phyloP scores from a whole-genome alignment of 2,797 vertebrate species.

The Cirrhinus molitorella region DNA sequence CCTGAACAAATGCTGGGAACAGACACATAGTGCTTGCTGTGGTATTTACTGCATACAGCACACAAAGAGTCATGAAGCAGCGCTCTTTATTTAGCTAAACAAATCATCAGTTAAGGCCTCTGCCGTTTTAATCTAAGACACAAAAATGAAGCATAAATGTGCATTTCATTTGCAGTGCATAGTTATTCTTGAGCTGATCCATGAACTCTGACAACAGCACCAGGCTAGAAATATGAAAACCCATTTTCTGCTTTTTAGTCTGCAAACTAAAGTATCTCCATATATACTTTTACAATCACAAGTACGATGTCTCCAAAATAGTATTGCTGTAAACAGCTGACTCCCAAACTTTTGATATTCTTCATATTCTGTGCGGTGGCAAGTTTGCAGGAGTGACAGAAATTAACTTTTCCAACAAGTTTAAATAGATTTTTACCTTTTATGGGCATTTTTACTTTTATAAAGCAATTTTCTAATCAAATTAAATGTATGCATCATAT shows the following conservation, averaged over 20 bases:
- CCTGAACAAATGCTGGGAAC: conserved; percentile 55
- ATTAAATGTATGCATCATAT: too few species aligned
- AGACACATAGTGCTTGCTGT: conserved; percentile 54
- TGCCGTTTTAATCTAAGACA: background rate
- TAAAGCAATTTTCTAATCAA: too few species aligned
- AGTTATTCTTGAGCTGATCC: conserved; percentile 18
- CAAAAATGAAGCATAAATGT: background rate
- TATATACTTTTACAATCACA: background rate
- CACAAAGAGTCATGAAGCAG: conserved; percentile 56
- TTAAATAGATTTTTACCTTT: too few species aligned
- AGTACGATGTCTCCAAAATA: background rate
- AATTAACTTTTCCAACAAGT: too few species aligned
- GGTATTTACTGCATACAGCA: conserved; percentile 71
- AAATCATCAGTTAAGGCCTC: conserved; percentile 70
- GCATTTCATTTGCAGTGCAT: background rate
- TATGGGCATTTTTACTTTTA: too few species aligned
- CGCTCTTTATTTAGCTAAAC: conserved; percentile 68
- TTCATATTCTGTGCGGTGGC: too few species aligned
- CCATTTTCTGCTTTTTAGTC: background rate
- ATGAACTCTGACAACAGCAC: background rate
- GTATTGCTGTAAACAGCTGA: too few species aligned
- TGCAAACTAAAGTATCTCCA: background rate
- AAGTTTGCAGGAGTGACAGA: too few species aligned
- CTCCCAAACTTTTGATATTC: too few species aligned
- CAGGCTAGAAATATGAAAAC: conserved; percentile 33